Evolutionary conservation across 1,140 invertebrate genomes (phyloP).

Genomic region (Drosophila mojavensis): DNA sequence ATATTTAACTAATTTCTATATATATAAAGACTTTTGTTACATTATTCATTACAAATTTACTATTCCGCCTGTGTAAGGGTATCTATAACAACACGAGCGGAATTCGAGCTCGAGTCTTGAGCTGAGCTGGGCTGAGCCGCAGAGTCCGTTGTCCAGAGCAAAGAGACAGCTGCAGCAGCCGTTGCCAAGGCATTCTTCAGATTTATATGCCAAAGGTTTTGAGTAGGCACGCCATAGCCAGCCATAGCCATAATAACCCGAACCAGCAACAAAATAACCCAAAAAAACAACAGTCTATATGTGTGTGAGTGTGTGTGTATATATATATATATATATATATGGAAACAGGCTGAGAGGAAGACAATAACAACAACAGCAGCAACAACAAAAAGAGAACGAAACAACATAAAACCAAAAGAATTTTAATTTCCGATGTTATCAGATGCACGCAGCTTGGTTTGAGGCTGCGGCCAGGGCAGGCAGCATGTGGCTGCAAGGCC

Average conservation of each 20-base stretch:
- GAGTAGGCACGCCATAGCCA: slow-evolving; percentile 61
- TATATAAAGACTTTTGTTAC: not conserved
- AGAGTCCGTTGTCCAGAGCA: slow-evolving; percentile 8
- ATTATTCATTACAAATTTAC: not conserved
- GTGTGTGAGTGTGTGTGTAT: slow-evolving; percentile 38
- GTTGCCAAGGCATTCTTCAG: slow-evolving; percentile 70
- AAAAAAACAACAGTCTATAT: slow-evolving; percentile 34
- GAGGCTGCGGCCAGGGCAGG: slow-evolving; percentile 34
- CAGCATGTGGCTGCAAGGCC: slow-evolving; percentile 48
- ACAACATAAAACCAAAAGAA: slow-evolving; percentile 82
- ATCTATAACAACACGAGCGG: not conserved
- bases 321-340: too few species aligned
- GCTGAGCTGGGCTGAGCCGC: slow-evolving; percentile 14
- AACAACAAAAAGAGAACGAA: slow-evolving; percentile 38
- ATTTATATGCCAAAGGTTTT: slow-evolving; percentile 78
- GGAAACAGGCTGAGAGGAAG: slow-evolving; percentile 36
- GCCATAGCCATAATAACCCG: slow-evolving; percentile 40
- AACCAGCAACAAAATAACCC: slow-evolving; percentile 32
- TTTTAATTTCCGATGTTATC: slow-evolving; percentile 83
- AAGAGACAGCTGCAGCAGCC: slow-evolving; percentile 38
- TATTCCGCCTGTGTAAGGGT: not conserved
- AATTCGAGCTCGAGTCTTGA: not conserved
- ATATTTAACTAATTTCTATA: too few species aligned
- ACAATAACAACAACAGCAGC: slow-evolving; percentile 30
- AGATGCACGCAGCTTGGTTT: slow-evolving; percentile 71